Percentiles rank a stretch among this genome's conserved stretches.
phyloP scores from a whole-genome alignment of 2,797 vertebrate species.

The Karalla daura region DNA sequence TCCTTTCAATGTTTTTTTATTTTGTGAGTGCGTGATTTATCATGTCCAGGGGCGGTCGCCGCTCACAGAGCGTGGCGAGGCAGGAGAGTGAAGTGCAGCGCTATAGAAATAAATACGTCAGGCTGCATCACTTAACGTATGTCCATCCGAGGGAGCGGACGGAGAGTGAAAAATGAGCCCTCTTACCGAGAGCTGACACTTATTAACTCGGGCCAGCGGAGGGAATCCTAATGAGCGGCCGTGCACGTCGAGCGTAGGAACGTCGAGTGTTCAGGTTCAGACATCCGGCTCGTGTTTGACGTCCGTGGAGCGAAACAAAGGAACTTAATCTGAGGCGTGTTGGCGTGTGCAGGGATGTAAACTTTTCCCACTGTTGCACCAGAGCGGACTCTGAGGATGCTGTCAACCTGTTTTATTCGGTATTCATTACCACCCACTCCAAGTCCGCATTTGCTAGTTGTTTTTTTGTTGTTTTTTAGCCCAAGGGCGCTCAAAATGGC shows the following conservation, averaged over 20 bases:
- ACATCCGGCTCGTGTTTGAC: no score
- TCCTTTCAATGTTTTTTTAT: neutral
- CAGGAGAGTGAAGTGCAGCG: slow-evolving; percentile 8
- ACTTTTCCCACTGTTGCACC: neutral
- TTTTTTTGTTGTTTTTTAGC: neutral
- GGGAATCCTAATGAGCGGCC: neutral
- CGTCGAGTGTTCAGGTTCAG: no score
- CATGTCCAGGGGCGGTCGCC: neutral
- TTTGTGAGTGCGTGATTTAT: neutral
- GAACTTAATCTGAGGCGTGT: no score
- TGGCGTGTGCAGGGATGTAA: no score
- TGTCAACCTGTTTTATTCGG: neutral
- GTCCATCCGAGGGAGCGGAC: neutral
- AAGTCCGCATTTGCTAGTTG: neutral
- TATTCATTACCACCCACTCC: neutral
- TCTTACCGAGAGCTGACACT: neutral
- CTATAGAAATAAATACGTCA: neutral
- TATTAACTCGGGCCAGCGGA: neutral
- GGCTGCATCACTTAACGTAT: neutral
- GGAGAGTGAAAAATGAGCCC: neutral
- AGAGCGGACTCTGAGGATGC: no score
- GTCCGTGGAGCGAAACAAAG: no score
- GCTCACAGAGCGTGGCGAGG: neutral
- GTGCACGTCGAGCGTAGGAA: neutral
- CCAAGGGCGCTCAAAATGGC: slow-evolving; percentile 6